Conservation (phyloP, 35 echinoderm and acorn worm species). For the Strongylocentrotus purpuratus region DNA sequence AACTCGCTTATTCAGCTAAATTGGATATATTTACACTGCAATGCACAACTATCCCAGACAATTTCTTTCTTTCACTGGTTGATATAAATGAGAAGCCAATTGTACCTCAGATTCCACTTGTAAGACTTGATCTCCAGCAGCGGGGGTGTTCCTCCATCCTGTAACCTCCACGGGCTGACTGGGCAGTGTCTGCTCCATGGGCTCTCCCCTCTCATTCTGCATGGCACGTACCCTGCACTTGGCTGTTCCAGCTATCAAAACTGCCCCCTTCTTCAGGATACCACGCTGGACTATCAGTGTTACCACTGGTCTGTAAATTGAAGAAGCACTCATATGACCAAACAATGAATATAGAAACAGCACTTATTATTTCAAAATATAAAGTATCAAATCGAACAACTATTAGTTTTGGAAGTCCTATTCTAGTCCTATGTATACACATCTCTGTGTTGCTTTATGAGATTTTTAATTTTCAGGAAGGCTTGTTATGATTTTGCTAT, state of each 20-base stretch:
- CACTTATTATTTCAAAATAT: not conserved
- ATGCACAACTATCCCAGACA: no score
- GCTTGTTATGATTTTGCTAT: no score
- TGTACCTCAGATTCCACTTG: conserved; percentile 90
- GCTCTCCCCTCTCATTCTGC: conserved; percentile 69
- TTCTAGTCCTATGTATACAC: no score
- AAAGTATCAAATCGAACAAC: not conserved
- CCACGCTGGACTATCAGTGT: conserved; percentile 91
- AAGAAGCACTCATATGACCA: not conserved
- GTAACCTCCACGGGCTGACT: conserved; percentile 84
- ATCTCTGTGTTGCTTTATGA: no score
- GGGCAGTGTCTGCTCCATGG: conserved; percentile 61
- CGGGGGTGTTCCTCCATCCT: conserved; percentile 86
- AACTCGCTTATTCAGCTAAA: no score
- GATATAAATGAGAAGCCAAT: not conserved
- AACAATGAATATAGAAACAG: not conserved
- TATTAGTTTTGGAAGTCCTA: no score
- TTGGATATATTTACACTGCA: no score
- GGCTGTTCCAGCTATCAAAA: conserved; percentile 80
- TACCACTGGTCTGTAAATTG: conserved; percentile 65
- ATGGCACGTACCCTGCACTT: conserved; percentile 82
- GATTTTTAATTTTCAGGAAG: no score
- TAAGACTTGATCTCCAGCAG: conserved; percentile 85
- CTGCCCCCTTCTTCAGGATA: conserved; percentile 74
- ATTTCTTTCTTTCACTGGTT: not conserved